These are phyloP conservation scores for Brienomyrus brachyistius DNA, from an alignment of 2,113 vertebrate genomes.

Conservation along the genomic window DNA sequence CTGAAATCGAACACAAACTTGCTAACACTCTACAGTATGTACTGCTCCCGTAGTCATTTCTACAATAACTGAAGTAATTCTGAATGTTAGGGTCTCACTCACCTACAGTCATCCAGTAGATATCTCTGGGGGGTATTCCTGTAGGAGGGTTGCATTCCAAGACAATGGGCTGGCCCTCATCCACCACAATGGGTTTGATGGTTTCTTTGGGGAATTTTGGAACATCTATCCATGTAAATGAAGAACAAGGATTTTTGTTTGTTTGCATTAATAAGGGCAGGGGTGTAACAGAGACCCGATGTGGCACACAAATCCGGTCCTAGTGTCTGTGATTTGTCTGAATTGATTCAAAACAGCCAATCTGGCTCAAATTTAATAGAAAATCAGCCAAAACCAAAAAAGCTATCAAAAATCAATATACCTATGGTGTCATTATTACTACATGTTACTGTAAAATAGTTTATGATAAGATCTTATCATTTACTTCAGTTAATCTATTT, in stretches of 20 bases:
- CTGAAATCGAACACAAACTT: background rate
- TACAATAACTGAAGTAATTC: background rate
- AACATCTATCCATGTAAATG: conserved; percentile 59
- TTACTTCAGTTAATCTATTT: background rate
- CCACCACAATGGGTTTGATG: conserved; percentile 75
- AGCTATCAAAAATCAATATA: background rate
- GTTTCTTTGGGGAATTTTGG: conserved; percentile 94
- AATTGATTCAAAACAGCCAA: background rate
- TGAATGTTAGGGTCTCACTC: conserved; percentile 38
- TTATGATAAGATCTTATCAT: background rate
- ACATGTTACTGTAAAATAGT: background rate
- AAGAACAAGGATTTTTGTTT: background rate
- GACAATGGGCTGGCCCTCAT: conserved; percentile 77
- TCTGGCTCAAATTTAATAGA: background rate
- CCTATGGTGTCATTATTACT: background rate
- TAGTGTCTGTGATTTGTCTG: background rate
- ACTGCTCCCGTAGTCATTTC: background rate
- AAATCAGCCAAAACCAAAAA: background rate
- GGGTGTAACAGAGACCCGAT: background rate
- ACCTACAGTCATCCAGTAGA: conserved; percentile 98
- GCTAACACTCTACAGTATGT: background rate
- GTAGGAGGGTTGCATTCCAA: conserved; percentile 80
- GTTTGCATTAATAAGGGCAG: background rate
- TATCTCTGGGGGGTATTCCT: conserved; percentile 84
- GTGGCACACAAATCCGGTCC: background rate